Base-by-base conservation (phyloP, 2,888 invertebrate species). In the Lycocerus yunnanus region DNA sequence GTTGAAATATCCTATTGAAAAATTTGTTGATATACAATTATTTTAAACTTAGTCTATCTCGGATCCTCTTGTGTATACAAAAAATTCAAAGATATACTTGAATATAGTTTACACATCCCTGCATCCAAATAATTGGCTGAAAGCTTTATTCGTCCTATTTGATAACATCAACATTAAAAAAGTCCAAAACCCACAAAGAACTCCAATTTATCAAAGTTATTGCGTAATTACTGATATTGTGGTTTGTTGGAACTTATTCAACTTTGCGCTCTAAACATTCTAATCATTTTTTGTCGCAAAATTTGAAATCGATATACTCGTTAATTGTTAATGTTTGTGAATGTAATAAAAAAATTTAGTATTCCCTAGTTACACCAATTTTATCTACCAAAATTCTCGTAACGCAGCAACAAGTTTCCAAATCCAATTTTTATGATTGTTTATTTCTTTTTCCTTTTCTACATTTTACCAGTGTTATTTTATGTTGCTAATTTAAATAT, bases 71-170 rank as follows among this genome's bases (percentile, higher is more conserved):
- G 43, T 43, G 43, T 43, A 43, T 8, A 13, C 43, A 43, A 43
- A 43, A 43, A 43, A 43, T 43, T 43, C n/a, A 43, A 43, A 43
- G 43, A 43, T 43, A 43, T 43, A 43, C 43, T 43, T 43, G 43
- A n/a, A 43, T 68, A 68, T 68, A 68, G 58, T 58, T 58, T 58
- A 68, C 68, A 68, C 68, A 58, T 27, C 13, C 58, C 18, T 20
- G 58, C 58, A 68, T 58, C 67, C 18, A 58, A 21, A 68, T 68
- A 68, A 68, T 68, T 68, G 68, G 68, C 43, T 43, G 43, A n/a
- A 43, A n/a, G 43, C 43, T 43, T 43, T 43, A 43, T 43, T 13
- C 43, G n/a, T 43, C n/a, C 43, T n/a, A 43, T n/a, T n/a, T 43
- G 43, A 43, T 13, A 43, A 43, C 43, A 43, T 43, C 43, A n/a